phyloP scores from a whole-genome alignment of 23 tunicate genomes.

The Botrylloides violaceus region DNA sequence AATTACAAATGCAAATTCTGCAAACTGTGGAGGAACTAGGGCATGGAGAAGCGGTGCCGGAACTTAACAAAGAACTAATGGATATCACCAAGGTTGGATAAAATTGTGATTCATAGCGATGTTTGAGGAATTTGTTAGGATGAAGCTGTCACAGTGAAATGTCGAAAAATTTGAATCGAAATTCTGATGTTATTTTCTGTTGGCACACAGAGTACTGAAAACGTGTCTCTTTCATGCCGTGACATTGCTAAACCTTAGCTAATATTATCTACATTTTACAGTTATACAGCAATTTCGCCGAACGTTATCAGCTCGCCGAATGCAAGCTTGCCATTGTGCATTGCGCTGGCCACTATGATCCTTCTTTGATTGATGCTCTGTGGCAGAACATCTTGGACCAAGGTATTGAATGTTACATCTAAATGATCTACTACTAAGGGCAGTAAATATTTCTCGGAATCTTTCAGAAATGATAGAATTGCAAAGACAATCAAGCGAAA shows the following conservation, averaged over 20 bases:
- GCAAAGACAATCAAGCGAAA: slow-evolving; percentile 4
- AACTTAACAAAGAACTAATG: slow-evolving; percentile 43
- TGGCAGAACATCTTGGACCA: slow-evolving; percentile 97
- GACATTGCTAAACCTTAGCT: too few species aligned
- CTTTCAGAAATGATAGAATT: slow-evolving; percentile 22
- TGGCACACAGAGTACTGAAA: too few species aligned
- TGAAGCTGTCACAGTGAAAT: too few species aligned
- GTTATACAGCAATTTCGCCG: slow-evolving; percentile 89
- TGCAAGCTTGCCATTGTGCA: slow-evolving; percentile 83
- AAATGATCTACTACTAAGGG: neutral
- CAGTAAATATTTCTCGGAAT: neutral
- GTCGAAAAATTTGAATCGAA: too few species aligned
- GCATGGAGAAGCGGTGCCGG: slow-evolving; percentile 26
- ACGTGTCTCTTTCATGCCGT: too few species aligned
- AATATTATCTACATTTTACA: too few species aligned
- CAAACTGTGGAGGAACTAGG: slow-evolving; percentile 27
- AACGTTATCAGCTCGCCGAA: slow-evolving; percentile 87
- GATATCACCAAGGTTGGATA: slow-evolving; percentile 67
- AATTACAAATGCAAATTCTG: slow-evolving; percentile 62
- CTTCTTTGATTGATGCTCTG: slow-evolving; percentile 63
- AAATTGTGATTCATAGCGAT: too few species aligned
- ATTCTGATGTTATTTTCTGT: too few species aligned
- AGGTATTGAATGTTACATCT: slow-evolving; percentile 44
- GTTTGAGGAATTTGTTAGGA: too few species aligned
- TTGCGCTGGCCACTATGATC: slow-evolving; percentile 94